A percentile compares a stretch with the other conserved stretches of the same genome.
Conservation (phyloP, 2,888 invertebrate species). For the Monochamus alternatus region DNA sequence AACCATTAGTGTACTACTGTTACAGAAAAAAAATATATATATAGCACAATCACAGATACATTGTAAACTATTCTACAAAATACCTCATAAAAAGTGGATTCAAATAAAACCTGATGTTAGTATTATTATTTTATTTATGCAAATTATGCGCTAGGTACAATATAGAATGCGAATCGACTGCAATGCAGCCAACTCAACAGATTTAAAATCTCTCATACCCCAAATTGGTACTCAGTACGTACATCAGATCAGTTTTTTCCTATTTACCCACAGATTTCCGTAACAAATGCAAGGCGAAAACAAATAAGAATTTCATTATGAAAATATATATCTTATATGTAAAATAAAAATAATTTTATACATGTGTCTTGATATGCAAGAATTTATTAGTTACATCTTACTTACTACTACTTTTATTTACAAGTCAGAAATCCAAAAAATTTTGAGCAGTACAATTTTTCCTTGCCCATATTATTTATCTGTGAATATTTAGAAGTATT, state of each 20-base stretch:
- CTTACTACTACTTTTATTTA: conserved; percentile 37
- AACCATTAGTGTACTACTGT: too few relatives aligned
- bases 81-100: neutral
- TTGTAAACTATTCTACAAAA: neutral
- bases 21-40: too few relatives aligned
- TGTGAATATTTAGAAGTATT: too few relatives aligned
- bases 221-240: conserved; percentile 71
- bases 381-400: conserved; percentile 40
- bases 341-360: conserved; percentile 34
- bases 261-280: conserved; percentile 66
- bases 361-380: conserved; percentile 51
- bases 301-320: conserved; percentile 33
- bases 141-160: conserved; percentile 72
- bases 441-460: conserved; percentile 30
- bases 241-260: conserved; percentile 68
- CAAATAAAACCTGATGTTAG: conserved; percentile 36
- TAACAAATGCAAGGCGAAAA: conserved; percentile 35
- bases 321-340: conserved; percentile 38
- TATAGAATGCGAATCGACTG: conserved; percentile 69
- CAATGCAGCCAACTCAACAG: conserved; percentile 64
- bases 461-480: neutral
- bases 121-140: conserved; percentile 69
- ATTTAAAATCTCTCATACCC: conserved; percentile 66
- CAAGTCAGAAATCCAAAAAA: conserved; percentile 21
- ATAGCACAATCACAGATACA: too few relatives aligned